These are phyloP conservation scores for Aeoliscus strigatus DNA, from an alignment of 2,797 vertebrate species.

Conservation along the genomic window DNA sequence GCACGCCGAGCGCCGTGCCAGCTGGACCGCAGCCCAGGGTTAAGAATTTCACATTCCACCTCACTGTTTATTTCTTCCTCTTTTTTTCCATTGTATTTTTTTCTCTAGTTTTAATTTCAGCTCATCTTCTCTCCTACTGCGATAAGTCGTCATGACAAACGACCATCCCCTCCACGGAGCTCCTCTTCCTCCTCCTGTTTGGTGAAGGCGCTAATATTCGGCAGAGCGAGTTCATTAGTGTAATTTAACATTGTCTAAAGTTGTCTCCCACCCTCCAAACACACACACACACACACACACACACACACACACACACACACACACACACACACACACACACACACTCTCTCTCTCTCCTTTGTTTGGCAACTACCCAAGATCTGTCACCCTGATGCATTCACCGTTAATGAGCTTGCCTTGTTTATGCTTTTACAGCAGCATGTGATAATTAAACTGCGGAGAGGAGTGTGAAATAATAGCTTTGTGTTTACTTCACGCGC, in stretches of 20 bases:
- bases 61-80: constrained; percentile 1
- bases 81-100: not conserved
- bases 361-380: constrained; percentile 54
- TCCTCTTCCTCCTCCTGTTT: constrained; percentile 16
- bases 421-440: constrained; percentile 68
- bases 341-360: constrained; percentile 8
- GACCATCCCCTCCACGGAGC: not conserved
- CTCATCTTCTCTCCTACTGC: constrained; percentile 2
- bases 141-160: constrained; percentile 28
- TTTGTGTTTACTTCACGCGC: constrained; percentile 50
- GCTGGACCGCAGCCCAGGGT: constrained; percentile 25
- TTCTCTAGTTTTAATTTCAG: not conserved
- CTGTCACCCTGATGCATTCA: constrained; percentile 55
- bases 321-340: not conserved
- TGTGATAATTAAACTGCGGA: constrained; percentile 71
- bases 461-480: constrained; percentile 59
- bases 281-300: too few relatives aligned
- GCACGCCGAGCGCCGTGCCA: constrained; percentile 30
- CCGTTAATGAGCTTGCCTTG: constrained; percentile 69
- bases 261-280: constrained; percentile 41
- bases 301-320: not conserved
- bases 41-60: constrained; percentile 18
- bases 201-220: constrained; percentile 51
- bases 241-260: constrained; percentile 60
- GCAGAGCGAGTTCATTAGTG: constrained; percentile 58